A percentile compares a stretch with the other conserved stretches of the same genome.
These are phyloP conservation scores for Drosophila ficusphila DNA, from an alignment of 1,140 invertebrate genomes.

Conservation along the genomic window DNA sequence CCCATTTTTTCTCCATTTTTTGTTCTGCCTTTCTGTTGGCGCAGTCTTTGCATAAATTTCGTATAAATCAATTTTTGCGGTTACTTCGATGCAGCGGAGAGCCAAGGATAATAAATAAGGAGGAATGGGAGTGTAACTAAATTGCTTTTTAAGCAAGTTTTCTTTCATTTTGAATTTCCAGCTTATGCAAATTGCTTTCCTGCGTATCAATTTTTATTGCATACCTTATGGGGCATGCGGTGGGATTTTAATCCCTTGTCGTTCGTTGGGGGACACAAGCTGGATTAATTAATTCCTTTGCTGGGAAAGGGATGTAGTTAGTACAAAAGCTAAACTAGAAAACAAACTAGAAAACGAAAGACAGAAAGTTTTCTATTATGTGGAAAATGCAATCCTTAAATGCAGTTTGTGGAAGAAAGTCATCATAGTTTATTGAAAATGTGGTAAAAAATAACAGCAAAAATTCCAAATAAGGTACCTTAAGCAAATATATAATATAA, in stretches of 20 bases:
- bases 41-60: conserved; percentile 70
- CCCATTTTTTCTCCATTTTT: conserved; percentile 3
- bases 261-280: neutral
- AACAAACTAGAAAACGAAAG: too few species aligned
- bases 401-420: too few species aligned
- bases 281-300: conserved; percentile 38
- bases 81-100: conserved; percentile 10
- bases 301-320: neutral
- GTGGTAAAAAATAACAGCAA: too few species aligned
- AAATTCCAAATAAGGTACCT: too few species aligned
- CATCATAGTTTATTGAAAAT: too few species aligned
- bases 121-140: conserved; percentile 34
- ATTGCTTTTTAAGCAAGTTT: conserved; percentile 76
- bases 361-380: too few species aligned
- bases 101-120: conserved; percentile 12
- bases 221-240: conserved; percentile 16
- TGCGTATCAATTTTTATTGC: conserved; percentile 42
- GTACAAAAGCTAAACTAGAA: too few species aligned
- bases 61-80: conserved; percentile 66
- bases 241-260: conserved; percentile 21
- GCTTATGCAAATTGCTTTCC: conserved; percentile 41
- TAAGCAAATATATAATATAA: too few species aligned
- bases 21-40: conserved; percentile 10
- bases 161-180: conserved; percentile 63
- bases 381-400: too few species aligned